Evolutionary conservation across 2,797 vertebrate species (phyloP), one percentile per base, ranked within the genome.

Genomic region (Onychomys leucogaster): DNA sequence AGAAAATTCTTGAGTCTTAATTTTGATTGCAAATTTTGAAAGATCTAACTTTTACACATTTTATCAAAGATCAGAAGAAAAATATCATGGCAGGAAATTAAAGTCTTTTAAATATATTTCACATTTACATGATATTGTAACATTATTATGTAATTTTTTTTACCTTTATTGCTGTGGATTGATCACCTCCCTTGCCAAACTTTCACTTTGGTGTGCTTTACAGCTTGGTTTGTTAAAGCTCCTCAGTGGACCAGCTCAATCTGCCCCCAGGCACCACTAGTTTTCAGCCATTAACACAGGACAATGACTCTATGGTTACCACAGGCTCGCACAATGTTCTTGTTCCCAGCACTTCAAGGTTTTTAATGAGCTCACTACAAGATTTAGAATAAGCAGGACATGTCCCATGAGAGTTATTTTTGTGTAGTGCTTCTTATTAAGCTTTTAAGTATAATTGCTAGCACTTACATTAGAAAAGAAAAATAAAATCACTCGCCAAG

Each of bases 271-370:
- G 89, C 34, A 52, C 73, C 81, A 94, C 11, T 3, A 52, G 25
- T 52, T 86, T 94, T 52, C 43, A 95, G 83, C 57, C 90, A 77
- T 63, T 91, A 90, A 96, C 91, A 49, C 65, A 93, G 61, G 43
- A 69, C 77, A 86, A 84, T 16, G 80, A 41, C 55, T 69, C 12
- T 12, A 25, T 86, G 49, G 9, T 82, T 63, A 85, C 17, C 55
- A 73, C 27, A 46, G 93, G 3, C 65, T 75, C 49, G 12, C 2
- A 67, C 67, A 63, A 77, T 67, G 65, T 52, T 59, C 89, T 76
- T 63, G 41, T 63, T 94, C 82, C 86, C 71, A 76, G 81, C 17
- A 84, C 46, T 85, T 93, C 61, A 46, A 93, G 92, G 71, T 69
- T 94, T 85, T 88, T 78, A n/a, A 11, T 23, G 59, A 77, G 49